Evolutionary conservation across 2,888 invertebrate genomes (phyloP).

Genomic region (Amphipyra berbera): DNA sequence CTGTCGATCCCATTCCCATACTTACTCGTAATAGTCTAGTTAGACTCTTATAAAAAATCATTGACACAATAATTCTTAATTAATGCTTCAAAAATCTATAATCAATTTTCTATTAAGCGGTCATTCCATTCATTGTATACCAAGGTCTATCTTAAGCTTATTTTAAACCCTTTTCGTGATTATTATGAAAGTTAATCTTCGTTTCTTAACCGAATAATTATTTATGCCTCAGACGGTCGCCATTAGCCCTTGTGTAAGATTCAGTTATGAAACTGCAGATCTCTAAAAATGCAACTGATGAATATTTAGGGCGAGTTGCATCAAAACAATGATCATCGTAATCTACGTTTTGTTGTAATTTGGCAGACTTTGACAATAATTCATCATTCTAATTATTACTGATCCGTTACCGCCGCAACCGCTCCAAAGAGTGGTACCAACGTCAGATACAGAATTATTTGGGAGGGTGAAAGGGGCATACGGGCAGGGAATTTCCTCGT

Average conservation of each 20-base stretch:
- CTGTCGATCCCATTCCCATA: no score
- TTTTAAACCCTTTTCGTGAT: conserved; percentile 44
- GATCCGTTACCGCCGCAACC: no score
- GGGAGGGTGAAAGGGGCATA: no score
- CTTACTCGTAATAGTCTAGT: no score
- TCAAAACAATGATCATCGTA: conserved; percentile 36
- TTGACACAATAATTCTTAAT: conserved; percentile 6
- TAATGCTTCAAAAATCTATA: conserved; percentile 18
- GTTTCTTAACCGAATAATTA: conserved; percentile 58
- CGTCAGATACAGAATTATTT: no score
- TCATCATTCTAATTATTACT: background rate
- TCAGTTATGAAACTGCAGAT: conserved; percentile 42
- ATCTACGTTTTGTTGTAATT: conserved; percentile 26
- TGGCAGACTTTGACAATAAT: conserved; percentile 24
- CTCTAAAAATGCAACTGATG: conserved; percentile 32
- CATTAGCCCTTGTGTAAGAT: conserved; percentile 51
- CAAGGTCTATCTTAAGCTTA: conserved; percentile 41
- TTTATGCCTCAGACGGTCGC: conserved; percentile 42
- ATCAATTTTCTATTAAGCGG: conserved; percentile 23
- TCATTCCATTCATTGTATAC: conserved; percentile 12
- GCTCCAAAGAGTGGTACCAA: no score
- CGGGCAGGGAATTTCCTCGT: no score
- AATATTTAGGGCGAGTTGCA: conserved; percentile 53
- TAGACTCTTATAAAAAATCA: no score
- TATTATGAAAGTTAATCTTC: conserved; percentile 34